Conservation (phyloP, 1,140 invertebrate genomes). For the Tigriopus japonicus region DNA sequence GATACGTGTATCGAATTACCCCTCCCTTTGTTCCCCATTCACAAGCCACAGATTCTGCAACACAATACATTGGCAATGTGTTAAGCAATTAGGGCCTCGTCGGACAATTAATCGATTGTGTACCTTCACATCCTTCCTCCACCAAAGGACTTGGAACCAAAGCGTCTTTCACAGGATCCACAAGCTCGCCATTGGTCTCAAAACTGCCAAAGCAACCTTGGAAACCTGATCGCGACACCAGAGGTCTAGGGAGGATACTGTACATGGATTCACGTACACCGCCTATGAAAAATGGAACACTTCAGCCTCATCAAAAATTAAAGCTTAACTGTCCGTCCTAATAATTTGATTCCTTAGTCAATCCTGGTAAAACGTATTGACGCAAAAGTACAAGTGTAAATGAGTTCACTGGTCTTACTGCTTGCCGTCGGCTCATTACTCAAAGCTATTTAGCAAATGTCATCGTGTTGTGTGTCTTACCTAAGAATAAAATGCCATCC, state of each 20-base stretch:
- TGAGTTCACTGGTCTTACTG: too few relatives aligned
- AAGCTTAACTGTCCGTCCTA: too few relatives aligned
- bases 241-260: slow-evolving; percentile 48
- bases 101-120: slow-evolving; percentile 15
- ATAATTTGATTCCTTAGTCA: too few relatives aligned
- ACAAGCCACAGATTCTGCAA: slow-evolving; percentile 69
- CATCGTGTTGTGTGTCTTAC: not conserved
- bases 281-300: slow-evolving; percentile 26
- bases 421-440: too few relatives aligned
- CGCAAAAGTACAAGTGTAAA: too few relatives aligned
- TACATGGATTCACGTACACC: slow-evolving; percentile 68
- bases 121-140: slow-evolving; percentile 66
- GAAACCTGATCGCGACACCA: slow-evolving; percentile 71
- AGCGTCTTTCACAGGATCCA: slow-evolving; percentile 60
- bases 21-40: slow-evolving; percentile 68
- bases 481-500: slow-evolving; percentile 9
- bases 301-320: not conserved
- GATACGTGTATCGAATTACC: slow-evolving; percentile 65
- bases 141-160: slow-evolving; percentile 63
- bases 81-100: not conserved
- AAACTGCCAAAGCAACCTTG: slow-evolving; percentile 82
- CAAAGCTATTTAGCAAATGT: too few relatives aligned
- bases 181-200: slow-evolving; percentile 74
- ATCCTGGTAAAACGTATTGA: too few relatives aligned
- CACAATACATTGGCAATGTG: not conserved